Base-by-base conservation (phyloP, 2,797 vertebrate species). In the Clarias laeviceps region DNA sequence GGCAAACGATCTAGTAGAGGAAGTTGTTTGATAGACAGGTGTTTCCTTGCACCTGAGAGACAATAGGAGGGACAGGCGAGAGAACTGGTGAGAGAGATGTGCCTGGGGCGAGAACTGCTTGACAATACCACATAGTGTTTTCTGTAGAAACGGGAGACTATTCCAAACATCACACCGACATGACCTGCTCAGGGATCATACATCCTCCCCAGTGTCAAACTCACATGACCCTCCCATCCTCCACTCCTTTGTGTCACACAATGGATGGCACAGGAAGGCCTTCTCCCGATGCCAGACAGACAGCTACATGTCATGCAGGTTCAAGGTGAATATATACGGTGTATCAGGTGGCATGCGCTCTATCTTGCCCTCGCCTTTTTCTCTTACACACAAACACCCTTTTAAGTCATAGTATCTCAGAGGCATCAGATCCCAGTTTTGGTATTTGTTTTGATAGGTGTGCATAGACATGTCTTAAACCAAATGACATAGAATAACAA, bases 191-290 rank as follows among this genome's bases (percentile, higher is more conserved):
- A 89, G 80, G 88, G 74, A 83, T 85, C 84, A 83, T 83, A 89
- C 88, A 90, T 85, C 74, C 32, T 61, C 85, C 85, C 86, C 85
- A 88, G 80, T 89, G 88, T 92, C 90, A 88, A 89, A 88, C 64
- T 87, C 90, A 90, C 86, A 89, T 89, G 72, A 88, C 88, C 89
- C 90, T 80, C 88, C 90, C 86, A 64, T 82, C 64, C 89, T 85
- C 86, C 86, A 86, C 84, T 88, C 91, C 89, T 92, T 92, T 93
- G 91, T 94, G 57, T 66, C 57, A 84, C 66, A 93, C 91, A 94
- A 93, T 90, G 91, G 84, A 85, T 72, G 56, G 37, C 40, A 83
- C 82, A 88, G 89, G 68, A 87, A 87, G 87, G 87, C 86, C 90
- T 92, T 88, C 59, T 85, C 86, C 87, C 88, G 84, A 64, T 77